These are phyloP conservation scores for Leucoraja erinaceus DNA, from an alignment of 2,113 vertebrate species.

Conservation along the genomic window DNA sequence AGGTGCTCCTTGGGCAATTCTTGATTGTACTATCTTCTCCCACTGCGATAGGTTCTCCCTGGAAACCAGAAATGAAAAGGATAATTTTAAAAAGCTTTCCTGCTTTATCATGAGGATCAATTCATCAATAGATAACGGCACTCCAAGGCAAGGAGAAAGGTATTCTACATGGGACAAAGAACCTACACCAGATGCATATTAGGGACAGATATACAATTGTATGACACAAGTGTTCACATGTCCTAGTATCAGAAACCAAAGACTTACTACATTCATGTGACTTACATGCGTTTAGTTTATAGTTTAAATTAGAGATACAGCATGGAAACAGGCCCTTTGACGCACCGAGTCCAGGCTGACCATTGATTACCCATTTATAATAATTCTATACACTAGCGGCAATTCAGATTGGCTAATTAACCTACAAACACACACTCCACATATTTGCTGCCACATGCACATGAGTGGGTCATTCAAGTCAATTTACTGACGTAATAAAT, in stretches of 20 bases:
- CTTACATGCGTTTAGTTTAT: not conserved
- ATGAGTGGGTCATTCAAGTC: not conserved
- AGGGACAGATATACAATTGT: not conserved
- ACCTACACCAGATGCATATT: not conserved
- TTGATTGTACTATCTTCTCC: conserved; percentile 83
- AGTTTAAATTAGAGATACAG: too few relatives aligned
- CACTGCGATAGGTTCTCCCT: conserved; percentile 91
- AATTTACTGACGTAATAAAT: not conserved
- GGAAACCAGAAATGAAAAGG: conserved; percentile 38
- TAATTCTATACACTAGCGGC: too few relatives aligned
- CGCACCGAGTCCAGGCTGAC: too few relatives aligned
- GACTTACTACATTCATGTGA: not conserved
- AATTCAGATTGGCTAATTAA: too few relatives aligned
- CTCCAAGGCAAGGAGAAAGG: too few relatives aligned
- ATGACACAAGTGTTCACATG: not conserved
- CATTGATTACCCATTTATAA: too few relatives aligned
- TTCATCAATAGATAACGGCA: not conserved
- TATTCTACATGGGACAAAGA: not conserved
- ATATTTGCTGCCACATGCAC: not conserved
- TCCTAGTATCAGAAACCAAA: not conserved
- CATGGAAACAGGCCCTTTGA: too few relatives aligned
- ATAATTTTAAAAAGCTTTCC: not conserved
- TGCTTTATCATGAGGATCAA: too few relatives aligned
- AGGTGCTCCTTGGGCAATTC: conserved; percentile 67
- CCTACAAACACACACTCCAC: too few relatives aligned